Conservation (phyloP, 1,140 invertebrate species). For the Zaprionus africanus region DNA sequence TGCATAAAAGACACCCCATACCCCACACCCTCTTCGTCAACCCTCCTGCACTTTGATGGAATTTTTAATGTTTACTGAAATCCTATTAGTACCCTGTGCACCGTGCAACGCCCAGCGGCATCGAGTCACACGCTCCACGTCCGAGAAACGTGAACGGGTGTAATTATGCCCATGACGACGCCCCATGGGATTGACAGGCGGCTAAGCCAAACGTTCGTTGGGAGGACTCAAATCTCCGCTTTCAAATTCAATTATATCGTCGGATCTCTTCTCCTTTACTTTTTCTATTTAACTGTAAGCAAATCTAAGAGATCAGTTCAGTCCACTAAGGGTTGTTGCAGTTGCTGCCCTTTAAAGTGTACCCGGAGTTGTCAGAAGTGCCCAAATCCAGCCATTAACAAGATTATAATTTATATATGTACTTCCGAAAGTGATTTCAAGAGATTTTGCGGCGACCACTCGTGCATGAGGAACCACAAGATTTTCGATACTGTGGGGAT, state of each 20-base stretch:
- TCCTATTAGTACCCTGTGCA: conserved; percentile 65
- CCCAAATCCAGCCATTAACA: neutral
- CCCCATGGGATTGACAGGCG: neutral
- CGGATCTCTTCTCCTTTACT: neutral
- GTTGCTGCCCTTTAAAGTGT: neutral
- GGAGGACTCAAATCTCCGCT: conserved; percentile 53
- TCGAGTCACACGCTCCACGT: conserved; percentile 19
- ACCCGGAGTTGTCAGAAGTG: neutral
- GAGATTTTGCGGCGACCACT: neutral
- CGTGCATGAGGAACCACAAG: neutral
- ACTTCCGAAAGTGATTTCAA: neutral
- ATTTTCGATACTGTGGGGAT: neutral
- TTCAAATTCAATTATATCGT: conserved; percentile 61
- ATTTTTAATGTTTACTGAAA: conserved; percentile 69
- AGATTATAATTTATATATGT: conserved; percentile 2
- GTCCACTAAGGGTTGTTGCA: neutral
- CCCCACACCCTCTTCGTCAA: neutral
- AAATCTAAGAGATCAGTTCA: neutral
- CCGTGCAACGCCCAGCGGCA: neutral
- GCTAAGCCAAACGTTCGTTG: conserved; percentile 48
- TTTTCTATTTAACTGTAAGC: neutral
- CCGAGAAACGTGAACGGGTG: neutral
- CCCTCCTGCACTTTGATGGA: conserved; percentile 60
- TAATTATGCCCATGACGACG: conserved; percentile 2
- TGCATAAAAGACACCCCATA: conserved; percentile 42